A percentile compares a stretch with the other conserved stretches of the same genome.
phyloP scores from a whole-genome alignment of 2,888 invertebrate genomes.

The Zaprionus obscuricornis region DNA sequence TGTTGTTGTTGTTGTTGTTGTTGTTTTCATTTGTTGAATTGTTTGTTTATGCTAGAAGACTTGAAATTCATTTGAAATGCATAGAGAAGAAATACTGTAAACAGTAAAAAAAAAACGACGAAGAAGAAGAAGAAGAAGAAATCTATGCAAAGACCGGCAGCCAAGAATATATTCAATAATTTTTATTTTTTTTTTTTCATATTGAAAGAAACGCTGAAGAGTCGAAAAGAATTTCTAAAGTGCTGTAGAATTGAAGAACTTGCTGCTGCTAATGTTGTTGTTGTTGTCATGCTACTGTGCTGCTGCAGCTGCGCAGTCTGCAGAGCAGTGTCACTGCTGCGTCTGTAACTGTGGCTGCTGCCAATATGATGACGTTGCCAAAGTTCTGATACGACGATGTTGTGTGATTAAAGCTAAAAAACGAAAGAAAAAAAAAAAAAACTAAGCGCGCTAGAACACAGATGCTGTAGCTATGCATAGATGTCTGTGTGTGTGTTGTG shows the following conservation, averaged over 20 bases:
- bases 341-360: neutral
- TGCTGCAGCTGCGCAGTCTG: slow-evolving; percentile 33
- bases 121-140: slow-evolving; percentile 15
- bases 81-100: slow-evolving; percentile 35
- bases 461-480: slow-evolving; percentile 1
- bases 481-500: neutral
- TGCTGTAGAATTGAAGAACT: slow-evolving; percentile 11
- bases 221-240: slow-evolving; percentile 8
- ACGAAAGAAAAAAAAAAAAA: too few species aligned
- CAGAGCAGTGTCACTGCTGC: slow-evolving; percentile 31
- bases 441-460: slow-evolving; percentile 28
- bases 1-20: slow-evolving; percentile 14
- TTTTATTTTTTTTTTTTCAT: too few species aligned
- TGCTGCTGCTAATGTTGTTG: slow-evolving; percentile 12
- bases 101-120: slow-evolving; percentile 20
- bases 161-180: too few species aligned
- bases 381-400: slow-evolving; percentile 24
- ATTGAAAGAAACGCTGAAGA: too few species aligned
- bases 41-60: slow-evolving; percentile 12
- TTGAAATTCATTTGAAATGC: slow-evolving; percentile 56
- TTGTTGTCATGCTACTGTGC: slow-evolving; percentile 12
- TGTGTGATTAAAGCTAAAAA: slow-evolving; percentile 31
- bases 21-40: too few species aligned
- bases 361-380: slow-evolving; percentile 51
- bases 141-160: slow-evolving; percentile 40